Evolutionary conservation across 2,113 vertebrate species (phyloP).

Genomic region (Cololabis saira): DNA sequence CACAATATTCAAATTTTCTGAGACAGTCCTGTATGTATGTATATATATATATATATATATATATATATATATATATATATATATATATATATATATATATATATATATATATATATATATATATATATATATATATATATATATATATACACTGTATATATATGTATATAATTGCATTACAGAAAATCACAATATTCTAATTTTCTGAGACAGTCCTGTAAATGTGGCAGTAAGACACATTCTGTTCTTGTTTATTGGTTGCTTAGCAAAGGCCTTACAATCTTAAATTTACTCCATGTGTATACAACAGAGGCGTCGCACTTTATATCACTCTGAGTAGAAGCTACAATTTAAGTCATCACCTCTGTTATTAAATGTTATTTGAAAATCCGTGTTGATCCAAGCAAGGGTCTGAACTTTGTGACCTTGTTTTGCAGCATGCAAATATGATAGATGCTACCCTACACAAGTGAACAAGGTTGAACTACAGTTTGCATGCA

Average conservation of each 20-base stretch:
- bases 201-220: too few relatives aligned
- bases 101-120: too few relatives aligned
- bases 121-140: too few relatives aligned
- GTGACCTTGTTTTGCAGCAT: conserved; percentile 26
- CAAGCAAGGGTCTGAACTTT: conserved; percentile 40
- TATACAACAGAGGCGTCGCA: conserved; percentile 5
- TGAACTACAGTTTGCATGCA: conserved; percentile 43
- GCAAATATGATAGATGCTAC: conserved; percentile 17
- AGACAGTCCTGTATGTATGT: too few relatives aligned
- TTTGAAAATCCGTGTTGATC: conserved; percentile 31
- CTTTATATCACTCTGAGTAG: conserved; percentile 15
- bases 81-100: too few relatives aligned
- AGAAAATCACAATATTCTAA: too few relatives aligned
- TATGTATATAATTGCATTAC: too few relatives aligned
- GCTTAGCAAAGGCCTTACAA: conserved; percentile 13
- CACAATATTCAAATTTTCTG: too few relatives aligned
- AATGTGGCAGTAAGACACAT: not conserved
- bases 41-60: too few relatives aligned
- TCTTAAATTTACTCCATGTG: conserved; percentile 24
- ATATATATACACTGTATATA: too few relatives aligned
- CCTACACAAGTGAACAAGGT: conserved; percentile 17
- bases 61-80: too few relatives aligned
- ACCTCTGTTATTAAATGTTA: conserved; percentile 45
- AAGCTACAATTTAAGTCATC: conserved; percentile 34
- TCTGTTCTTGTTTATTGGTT: conserved; percentile 19